Evolutionary conservation across 2,888 invertebrate species (phyloP), one percentile per base, ranked within the genome.

Genomic region (Scelioninae gen. 2): DNA sequence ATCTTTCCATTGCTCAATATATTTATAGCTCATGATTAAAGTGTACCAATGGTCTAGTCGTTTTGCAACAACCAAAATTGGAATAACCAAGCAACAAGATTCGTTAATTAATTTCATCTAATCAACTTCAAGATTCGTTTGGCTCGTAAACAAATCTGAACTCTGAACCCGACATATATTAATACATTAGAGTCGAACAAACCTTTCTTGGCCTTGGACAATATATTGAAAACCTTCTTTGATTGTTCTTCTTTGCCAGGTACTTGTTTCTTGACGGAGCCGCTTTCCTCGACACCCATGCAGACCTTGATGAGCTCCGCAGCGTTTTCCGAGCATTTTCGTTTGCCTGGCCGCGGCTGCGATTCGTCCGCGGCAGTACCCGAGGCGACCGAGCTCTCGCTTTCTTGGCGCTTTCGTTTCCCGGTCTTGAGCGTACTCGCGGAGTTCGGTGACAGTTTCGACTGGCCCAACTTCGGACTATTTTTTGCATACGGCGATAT

Each of bases 341-440:
- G 84, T 82, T 89, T 89, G 68, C 87, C 87, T 68, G 89, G 88
- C 79, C 89, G 85, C 57, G 87, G 85, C 67, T 81, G 81, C 19
- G 83, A 79, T 64, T 84, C 90, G 78, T 90, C 90, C 80, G 91
- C 91, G 50, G 90, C 28, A 5, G 16, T 87, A 76, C 90, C 90
- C 0, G 92, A 90, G 0, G 91, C 90, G 74, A 89, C 89, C 39
- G 91, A 92, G 85, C 93, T 92, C 80, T 94, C 94, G 0, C 94
- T 93, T 82, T 94, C 94, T 81, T 93, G 91, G 46, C 94, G 89
- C 84, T 93, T 93, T 68, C 95, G 89, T 83, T 94, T 94, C 13
- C 86, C 88, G 15, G 87, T 84, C 75, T 79, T 84, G 39, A 73
- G 76, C 63, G 76, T 78, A 65, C 79, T 85, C 2, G 81, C 79